Conservation (phyloP, 2,888 invertebrate species). For the Abrostola triplasia region DNA sequence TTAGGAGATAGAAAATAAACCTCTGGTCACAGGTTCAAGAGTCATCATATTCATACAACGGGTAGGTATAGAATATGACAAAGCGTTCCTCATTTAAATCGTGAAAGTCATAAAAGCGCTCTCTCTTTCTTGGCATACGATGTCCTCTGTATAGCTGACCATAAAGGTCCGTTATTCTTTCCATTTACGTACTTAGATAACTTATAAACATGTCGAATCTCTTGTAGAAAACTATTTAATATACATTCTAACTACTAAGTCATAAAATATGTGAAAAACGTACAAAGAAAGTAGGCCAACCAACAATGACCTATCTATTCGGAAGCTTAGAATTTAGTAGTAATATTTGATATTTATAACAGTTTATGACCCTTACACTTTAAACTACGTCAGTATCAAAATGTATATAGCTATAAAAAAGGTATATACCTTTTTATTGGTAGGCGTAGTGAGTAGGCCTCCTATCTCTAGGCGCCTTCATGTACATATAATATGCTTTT, state of each 20-base stretch:
- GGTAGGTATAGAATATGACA: slow-evolving; percentile 20
- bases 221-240: slow-evolving; percentile 59
- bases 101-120: slow-evolving; percentile 49
- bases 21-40: no score
- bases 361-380: no score
- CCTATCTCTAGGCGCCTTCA: no score
- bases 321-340: slow-evolving; percentile 1
- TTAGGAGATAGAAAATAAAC: no score
- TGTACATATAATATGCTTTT: no score
- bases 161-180: slow-evolving; percentile 36
- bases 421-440: no score
- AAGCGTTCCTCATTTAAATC: slow-evolving; percentile 28
- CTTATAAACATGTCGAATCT: slow-evolving; percentile 46
- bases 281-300: slow-evolving; percentile 75
- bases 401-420: no score
- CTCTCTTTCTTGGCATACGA: slow-evolving; percentile 39
- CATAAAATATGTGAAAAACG: slow-evolving; percentile 52
- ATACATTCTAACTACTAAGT: slow-evolving; percentile 24
- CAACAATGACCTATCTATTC: slow-evolving; percentile 56
- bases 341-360: not conserved
- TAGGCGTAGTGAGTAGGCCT: no score
- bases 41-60: not conserved
- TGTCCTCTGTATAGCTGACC: slow-evolving; percentile 38
- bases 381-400: no score
- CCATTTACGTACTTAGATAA: slow-evolving; percentile 23